These are phyloP conservation scores for Sphaeramia orbicularis DNA, from an alignment of 2,797 vertebrate species.

Conservation along the genomic window DNA sequence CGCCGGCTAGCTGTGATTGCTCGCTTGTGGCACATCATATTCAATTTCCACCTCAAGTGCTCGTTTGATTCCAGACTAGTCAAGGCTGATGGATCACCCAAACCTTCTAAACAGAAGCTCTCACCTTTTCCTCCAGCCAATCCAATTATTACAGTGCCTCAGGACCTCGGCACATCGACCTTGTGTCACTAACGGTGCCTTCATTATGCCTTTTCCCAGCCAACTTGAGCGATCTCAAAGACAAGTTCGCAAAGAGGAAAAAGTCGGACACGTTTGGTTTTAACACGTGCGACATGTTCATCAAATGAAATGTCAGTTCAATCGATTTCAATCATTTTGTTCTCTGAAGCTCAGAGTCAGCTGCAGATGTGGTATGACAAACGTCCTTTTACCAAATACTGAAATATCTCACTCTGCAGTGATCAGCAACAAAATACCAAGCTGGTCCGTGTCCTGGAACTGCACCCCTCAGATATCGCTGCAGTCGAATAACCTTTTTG, in stretches of 20 bases:
- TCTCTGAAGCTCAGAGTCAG: conserved; percentile 16
- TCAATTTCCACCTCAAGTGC: conserved; percentile 81
- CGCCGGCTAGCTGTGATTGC: conserved; percentile 70
- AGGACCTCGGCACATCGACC: conserved; percentile 64
- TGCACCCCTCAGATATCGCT: conserved; percentile 28
- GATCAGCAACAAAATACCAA: conserved; percentile 6
- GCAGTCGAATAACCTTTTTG: conserved; percentile 53
- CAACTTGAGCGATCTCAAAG: conserved; percentile 22
- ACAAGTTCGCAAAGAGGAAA: conserved; percentile 23
- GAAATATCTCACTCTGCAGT: not conserved
- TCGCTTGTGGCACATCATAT: conserved; percentile 79
- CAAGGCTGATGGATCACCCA: conserved; percentile 75
- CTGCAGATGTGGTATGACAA: not conserved
- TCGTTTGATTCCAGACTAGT: conserved; percentile 75
- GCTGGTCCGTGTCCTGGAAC: conserved; percentile 10
- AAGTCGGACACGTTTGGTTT: conserved; percentile 21
- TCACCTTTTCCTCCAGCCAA: conserved; percentile 74
- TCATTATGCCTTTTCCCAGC: conserved; percentile 73
- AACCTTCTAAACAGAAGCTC: conserved; percentile 68
- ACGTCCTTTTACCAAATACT: not conserved
- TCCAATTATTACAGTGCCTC: conserved; percentile 76
- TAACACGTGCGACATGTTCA: conserved; percentile 4
- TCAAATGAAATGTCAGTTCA: conserved; percentile 14
- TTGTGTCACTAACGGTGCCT: conserved; percentile 68
- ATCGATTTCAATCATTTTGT: conserved; percentile 29